phyloP scores from a whole-genome alignment of 2,113 vertebrate species.

The Cnemophilus loriae region DNA sequence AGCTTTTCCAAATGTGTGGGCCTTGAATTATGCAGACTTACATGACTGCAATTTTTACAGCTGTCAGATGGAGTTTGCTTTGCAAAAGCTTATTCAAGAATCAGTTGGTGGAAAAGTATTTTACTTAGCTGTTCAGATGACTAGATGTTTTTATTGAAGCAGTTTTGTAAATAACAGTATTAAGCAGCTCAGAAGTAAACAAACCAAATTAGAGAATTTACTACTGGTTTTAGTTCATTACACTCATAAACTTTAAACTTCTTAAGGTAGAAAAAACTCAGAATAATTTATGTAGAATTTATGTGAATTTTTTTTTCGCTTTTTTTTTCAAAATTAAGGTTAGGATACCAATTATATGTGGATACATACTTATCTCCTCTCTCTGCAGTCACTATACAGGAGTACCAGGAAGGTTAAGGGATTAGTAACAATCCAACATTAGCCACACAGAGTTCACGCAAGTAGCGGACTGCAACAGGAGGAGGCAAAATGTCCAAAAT shows the following conservation, averaged over 20 bases:
- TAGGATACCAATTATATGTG: rapidly evolving
- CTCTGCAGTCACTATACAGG: not conserved
- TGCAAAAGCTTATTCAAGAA: not conserved
- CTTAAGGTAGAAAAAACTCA: rapidly evolving
- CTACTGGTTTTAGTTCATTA: not conserved
- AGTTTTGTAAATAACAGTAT: not conserved
- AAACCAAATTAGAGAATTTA: not conserved
- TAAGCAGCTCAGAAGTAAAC: not conserved
- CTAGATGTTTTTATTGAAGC: not conserved
- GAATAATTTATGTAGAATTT: not conserved
- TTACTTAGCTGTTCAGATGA: not conserved
- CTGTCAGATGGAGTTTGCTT: not conserved
- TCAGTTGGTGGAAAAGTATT: not conserved
- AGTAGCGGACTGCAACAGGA: not conserved
- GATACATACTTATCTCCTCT: not conserved
- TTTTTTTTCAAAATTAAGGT: not conserved
- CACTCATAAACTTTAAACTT: not conserved
- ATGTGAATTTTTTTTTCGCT: not conserved
- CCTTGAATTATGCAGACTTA: not conserved
- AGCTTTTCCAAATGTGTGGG: not conserved
- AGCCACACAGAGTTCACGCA: rapidly evolving
- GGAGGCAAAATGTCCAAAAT: not conserved
- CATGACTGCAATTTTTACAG: not conserved
- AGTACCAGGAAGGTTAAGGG: not conserved
- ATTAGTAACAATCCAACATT: not conserved